A percentile compares a stretch with the other conserved stretches of the same genome.
phyloP scores from a whole-genome alignment of 2,888 invertebrate species.

The Marronus borbonicus region DNA sequence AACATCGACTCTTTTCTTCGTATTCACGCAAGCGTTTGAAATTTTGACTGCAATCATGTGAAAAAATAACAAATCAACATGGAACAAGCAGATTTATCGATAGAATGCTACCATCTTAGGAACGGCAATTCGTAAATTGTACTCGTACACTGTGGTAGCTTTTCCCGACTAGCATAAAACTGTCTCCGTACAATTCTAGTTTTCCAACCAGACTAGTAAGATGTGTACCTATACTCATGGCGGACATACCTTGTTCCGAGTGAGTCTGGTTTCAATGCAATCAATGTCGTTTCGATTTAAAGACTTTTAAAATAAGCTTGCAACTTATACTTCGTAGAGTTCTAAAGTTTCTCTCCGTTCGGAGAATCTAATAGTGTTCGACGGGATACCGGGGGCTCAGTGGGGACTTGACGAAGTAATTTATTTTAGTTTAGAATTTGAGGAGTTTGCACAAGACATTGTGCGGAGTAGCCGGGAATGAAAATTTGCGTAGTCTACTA shows the following conservation, averaged over 20 bases:
- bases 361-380: constrained; percentile 11
- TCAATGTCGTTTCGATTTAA: constrained; percentile 26
- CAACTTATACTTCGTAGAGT: constrained; percentile 7
- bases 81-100: too few species aligned
- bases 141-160: background rate
- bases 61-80: too few species aligned
- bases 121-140: background rate
- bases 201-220: background rate
- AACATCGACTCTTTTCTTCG: too few species aligned
- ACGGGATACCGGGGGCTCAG: background rate
- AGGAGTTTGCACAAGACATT: background rate
- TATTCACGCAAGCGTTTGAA: too few species aligned
- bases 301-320: constrained; percentile 29
- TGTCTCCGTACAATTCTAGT: background rate
- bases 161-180: background rate
- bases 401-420: background rate
- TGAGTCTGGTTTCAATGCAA: constrained; percentile 27
- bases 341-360: constrained; percentile 10
- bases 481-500: too few species aligned
- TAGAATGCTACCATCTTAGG: too few species aligned
- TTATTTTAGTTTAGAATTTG: background rate
- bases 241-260: constrained; percentile 2
- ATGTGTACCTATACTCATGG: background rate
- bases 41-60: too few species aligned
- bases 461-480: too few species aligned